Percentiles rank a stretch among this genome's conserved stretches.
Evolutionary conservation across 2,888 invertebrate genomes (phyloP).

Genomic region (Pteria penguin): DNA sequence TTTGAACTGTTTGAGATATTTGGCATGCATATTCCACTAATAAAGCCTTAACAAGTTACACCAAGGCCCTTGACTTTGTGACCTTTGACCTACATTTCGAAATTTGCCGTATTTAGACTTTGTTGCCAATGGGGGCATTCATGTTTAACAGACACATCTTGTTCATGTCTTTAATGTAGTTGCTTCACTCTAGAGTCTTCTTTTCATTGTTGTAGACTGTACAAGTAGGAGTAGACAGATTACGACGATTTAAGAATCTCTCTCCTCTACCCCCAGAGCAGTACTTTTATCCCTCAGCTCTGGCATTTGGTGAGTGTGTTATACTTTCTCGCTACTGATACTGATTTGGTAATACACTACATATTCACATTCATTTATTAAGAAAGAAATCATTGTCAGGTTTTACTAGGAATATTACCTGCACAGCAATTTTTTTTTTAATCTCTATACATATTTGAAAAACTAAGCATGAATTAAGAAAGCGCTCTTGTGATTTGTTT

Average conservation of each 20-base stretch:
- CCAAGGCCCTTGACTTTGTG: too few species aligned
- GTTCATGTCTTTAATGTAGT: background rate
- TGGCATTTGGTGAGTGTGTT: slow-evolving; percentile 89
- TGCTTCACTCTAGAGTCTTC: background rate
- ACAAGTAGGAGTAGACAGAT: slow-evolving; percentile 60
- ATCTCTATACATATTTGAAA: background rate
- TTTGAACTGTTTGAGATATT: too few species aligned
- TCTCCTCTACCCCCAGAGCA: slow-evolving; percentile 88
- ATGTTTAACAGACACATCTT: too few species aligned
- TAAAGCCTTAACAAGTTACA: too few species aligned
- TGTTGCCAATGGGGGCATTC: too few species aligned
- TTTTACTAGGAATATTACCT: background rate
- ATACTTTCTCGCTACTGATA: too few species aligned
- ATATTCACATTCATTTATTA: too few species aligned
- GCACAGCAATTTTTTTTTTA: background rate
- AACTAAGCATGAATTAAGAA: too few species aligned
- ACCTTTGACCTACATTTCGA: too few species aligned
- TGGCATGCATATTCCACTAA: background rate
- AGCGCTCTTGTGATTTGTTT: slow-evolving; percentile 9
- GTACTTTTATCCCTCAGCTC: slow-evolving; percentile 90
- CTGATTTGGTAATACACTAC: too few species aligned
- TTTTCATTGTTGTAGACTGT: slow-evolving; percentile 58
- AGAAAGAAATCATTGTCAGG: too few species aligned
- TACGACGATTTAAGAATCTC: slow-evolving; percentile 73
- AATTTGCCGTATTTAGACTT: too few species aligned